These are phyloP conservation scores for Lacerta viridis DNA, from an alignment of 2,797 vertebrate genomes.

Conservation along the genomic window DNA sequence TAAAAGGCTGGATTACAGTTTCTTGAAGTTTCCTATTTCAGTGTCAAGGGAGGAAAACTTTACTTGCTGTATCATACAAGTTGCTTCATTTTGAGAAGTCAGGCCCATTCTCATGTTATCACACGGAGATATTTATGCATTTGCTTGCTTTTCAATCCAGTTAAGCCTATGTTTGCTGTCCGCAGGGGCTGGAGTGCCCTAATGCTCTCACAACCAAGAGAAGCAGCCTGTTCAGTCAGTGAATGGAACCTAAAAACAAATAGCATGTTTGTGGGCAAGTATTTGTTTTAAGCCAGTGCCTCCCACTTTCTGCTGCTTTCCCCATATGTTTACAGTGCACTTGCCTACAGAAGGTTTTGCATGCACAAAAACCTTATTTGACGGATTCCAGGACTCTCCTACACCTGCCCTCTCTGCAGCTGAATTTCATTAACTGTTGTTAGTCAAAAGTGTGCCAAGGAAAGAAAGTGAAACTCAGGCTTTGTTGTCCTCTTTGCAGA, in stretches of 20 bases:
- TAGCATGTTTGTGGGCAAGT: accelerated
- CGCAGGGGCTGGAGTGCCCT: accelerated
- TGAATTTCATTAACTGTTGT: conserved; percentile 33
- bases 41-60: neutral
- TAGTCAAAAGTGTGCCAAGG: conserved; percentile 28
- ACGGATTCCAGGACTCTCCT: neutral
- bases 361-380: neutral
- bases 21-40: neutral
- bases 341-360: conserved; percentile 21
- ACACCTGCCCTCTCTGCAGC: conserved; percentile 6
- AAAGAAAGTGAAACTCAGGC: conserved; percentile 54
- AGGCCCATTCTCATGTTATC: neutral
- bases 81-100: neutral
- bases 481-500: conserved; percentile 34
- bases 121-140: neutral
- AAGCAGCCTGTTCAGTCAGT: neutral
- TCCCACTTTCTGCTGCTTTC: conserved; percentile 10
- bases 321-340: conserved; percentile 1
- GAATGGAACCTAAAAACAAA: neutral
- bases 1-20: neutral
- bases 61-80: neutral
- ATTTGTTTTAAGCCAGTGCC: neutral
- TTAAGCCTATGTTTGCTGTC: accelerated
- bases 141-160: accelerated
- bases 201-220: neutral